Conservation (phyloP, 1,140 invertebrate species). For the Pollicipes pollicipes region DNA sequence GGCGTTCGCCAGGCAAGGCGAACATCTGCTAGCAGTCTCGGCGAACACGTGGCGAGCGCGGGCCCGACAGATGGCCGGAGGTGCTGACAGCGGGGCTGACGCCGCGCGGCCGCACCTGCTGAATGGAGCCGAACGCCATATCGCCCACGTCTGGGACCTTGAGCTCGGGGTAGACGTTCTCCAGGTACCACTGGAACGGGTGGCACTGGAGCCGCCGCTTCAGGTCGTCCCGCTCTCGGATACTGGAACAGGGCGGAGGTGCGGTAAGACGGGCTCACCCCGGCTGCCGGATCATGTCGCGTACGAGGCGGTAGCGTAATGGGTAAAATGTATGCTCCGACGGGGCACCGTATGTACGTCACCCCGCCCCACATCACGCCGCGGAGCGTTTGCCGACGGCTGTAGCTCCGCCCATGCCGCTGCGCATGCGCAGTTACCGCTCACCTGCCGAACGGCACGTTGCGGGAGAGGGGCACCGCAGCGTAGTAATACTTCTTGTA, state of each 20-base stretch:
- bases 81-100: too few relatives aligned
- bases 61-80: too few relatives aligned
- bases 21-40: too few relatives aligned
- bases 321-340: too few relatives aligned
- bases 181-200: conserved; percentile 90
- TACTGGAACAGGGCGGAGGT: background rate
- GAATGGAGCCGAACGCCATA: conserved; percentile 28
- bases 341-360: too few relatives aligned
- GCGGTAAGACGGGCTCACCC: background rate
- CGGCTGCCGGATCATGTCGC: background rate
- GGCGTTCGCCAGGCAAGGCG: too few relatives aligned
- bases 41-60: too few relatives aligned
- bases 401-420: too few relatives aligned
- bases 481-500: conserved; percentile 84
- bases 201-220: conserved; percentile 74
- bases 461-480: conserved; percentile 64
- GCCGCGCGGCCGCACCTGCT: conserved; percentile 8
- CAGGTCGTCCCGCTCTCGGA: conserved; percentile 51
- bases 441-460: conserved; percentile 76
- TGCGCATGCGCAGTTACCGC: conserved; percentile 27
- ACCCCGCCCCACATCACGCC: too few relatives aligned
- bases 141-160: conserved; percentile 38
- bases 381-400: too few relatives aligned
- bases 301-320: background rate
- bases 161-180: conserved; percentile 89